phyloP scores from a whole-genome alignment of 1,140 invertebrate genomes.

The Dendrolimus kikuchii region DNA sequence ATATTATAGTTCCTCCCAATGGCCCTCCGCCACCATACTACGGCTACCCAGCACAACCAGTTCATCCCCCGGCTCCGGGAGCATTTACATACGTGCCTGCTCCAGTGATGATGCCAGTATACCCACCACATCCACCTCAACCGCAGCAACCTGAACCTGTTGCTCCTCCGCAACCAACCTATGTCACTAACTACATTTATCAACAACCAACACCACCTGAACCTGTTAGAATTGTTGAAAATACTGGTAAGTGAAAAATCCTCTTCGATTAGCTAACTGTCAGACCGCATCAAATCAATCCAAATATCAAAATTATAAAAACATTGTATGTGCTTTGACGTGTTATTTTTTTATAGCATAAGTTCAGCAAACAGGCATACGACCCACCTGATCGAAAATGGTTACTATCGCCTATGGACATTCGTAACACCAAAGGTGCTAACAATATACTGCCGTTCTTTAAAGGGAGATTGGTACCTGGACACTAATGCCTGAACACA shows the following conservation, averaged over 20 bases:
- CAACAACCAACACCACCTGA: conserved; percentile 25
- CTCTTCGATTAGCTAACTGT: too few species aligned
- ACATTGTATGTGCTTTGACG: too few species aligned
- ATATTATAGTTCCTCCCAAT: conserved; percentile 1
- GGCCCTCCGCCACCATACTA: conserved; percentile 39
- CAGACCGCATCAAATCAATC: too few species aligned
- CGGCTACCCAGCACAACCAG: conserved; percentile 21
- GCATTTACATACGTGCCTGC: conserved; percentile 40
- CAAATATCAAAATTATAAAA: too few species aligned
- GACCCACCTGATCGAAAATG: too few species aligned
- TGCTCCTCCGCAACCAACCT: conserved; percentile 19
- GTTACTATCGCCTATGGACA: too few species aligned
- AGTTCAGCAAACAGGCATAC: too few species aligned
- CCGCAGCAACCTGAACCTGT: conserved; percentile 12
- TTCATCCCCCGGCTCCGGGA: conserved; percentile 19
- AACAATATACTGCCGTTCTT: too few species aligned
- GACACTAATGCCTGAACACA: too few species aligned
- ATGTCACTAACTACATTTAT: conserved; percentile 37
- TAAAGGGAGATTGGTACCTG: too few species aligned
- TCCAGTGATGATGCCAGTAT: conserved; percentile 46
- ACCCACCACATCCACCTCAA: conserved; percentile 23
- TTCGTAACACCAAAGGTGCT: too few species aligned
- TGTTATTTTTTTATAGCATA: too few species aligned
- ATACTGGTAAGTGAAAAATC: conserved; percentile 14
- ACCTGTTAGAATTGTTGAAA: conserved; percentile 27